Evolutionary conservation across 2,797 vertebrate species (phyloP).

Genomic region (Sebastes vulpes): DNA sequence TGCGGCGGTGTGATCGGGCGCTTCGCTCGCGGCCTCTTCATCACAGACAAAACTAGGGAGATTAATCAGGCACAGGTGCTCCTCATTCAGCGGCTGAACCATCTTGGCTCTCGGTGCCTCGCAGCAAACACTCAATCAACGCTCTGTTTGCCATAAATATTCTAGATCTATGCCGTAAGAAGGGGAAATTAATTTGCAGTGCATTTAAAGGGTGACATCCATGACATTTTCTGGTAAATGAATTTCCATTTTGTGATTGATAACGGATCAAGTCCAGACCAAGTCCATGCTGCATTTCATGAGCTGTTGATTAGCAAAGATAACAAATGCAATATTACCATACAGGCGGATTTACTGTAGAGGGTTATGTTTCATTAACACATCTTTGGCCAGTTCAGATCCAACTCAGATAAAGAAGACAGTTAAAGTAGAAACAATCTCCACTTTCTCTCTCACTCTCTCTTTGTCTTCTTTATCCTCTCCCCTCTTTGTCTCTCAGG

Average conservation of each 20-base stretch:
- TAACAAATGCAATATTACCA: neutral
- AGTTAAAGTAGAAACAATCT: neutral
- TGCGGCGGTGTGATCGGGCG: conserved; percentile 49
- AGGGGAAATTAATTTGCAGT: conserved; percentile 58
- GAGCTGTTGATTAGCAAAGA: conserved; percentile 45
- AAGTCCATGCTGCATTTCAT: conserved; percentile 3
- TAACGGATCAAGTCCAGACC: conserved; percentile 33
- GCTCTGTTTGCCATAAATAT: conserved; percentile 72
- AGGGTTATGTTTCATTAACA: conserved; percentile 11
- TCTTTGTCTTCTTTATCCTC: neutral
- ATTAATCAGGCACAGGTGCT: conserved; percentile 79
- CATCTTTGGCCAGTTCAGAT: conserved; percentile 2
- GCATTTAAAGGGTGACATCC: conserved; percentile 68
- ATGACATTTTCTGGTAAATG: conserved; percentile 68
- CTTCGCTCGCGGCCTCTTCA: conserved; percentile 48
- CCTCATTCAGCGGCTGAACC: conserved; percentile 65
- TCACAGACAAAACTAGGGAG: conserved; percentile 60
- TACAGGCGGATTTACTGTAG: conserved; percentile 8
- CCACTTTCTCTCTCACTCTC: neutral
- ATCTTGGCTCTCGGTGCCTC: conserved; percentile 59
- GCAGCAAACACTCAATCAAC: conserved; percentile 70
- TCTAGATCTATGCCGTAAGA: conserved; percentile 54
- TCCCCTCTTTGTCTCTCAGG: conserved; percentile 57
- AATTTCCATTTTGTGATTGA: conserved; percentile 70
- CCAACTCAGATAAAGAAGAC: neutral